Percentiles rank a stretch among this genome's conserved stretches.
Conservation (phyloP, 2,113 vertebrate species). For the Myotis lucifugus region DNA sequence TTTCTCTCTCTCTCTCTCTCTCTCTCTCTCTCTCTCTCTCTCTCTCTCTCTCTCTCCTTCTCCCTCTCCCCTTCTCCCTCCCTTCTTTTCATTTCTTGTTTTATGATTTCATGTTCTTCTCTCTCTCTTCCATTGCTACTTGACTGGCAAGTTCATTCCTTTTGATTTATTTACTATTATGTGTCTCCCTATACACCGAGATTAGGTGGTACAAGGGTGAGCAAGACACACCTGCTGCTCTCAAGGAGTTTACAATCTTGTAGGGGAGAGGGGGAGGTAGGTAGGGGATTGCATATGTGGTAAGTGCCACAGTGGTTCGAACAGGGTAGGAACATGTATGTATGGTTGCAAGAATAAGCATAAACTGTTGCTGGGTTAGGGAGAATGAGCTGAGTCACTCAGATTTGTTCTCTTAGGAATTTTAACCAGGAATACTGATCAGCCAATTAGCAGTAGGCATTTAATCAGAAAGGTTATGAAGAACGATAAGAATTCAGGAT, state of each 20-base stretch:
- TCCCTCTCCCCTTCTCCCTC: neutral
- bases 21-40: neutral
- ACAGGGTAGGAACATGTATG: neutral
- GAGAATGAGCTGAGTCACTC: neutral
- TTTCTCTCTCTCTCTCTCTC: too few species aligned
- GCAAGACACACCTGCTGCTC: neutral
- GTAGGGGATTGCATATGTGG: neutral
- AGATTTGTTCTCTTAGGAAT: neutral
- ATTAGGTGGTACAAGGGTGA: neutral
- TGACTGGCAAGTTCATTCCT: neutral
- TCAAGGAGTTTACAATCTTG: neutral
- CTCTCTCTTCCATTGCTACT: neutral
- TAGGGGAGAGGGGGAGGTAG: neutral
- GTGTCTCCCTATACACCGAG: neutral
- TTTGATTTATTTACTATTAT: neutral
- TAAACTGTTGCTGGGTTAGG: neutral
- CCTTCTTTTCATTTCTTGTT: neutral
- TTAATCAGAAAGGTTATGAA: conserved; percentile 39
- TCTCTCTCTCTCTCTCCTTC: too few species aligned
- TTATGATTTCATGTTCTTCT: neutral
- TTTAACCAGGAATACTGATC: neutral
- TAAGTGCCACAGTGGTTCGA: neutral
- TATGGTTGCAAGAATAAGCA: neutral
- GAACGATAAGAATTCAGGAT: neutral
- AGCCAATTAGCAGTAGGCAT: neutral